phyloP scores from a whole-genome alignment of 2,888 invertebrate species.

The Cataglyphis livida region DNA sequence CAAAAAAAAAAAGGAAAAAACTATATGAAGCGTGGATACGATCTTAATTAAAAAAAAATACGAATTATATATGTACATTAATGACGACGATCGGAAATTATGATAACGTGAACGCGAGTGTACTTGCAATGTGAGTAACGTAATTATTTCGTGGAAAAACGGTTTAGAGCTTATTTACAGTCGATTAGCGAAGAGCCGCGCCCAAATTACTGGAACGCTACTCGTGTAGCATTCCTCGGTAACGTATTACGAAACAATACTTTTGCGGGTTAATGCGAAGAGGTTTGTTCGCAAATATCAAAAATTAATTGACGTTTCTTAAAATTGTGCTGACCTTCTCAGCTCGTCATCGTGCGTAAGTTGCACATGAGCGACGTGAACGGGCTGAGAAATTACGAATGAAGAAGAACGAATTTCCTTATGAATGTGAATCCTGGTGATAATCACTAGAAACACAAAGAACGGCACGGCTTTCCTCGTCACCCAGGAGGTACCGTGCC shows the following conservation, averaged over 20 bases:
- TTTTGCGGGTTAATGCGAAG: background rate
- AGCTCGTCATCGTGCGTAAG: constrained; percentile 13
- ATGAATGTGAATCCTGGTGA: constrained; percentile 45
- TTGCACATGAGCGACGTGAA: background rate
- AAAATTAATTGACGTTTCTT: constrained; percentile 9
- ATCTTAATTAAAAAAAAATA: constrained; percentile 36
- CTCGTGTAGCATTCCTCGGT: constrained; percentile 11
- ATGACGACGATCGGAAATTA: constrained; percentile 39
- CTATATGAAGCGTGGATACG: constrained; percentile 1
- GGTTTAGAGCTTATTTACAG: constrained; percentile 37
- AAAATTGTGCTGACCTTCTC: constrained; percentile 41
- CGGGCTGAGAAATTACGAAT: constrained; percentile 10
- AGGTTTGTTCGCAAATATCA: background rate
- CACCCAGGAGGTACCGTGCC: constrained; percentile 85
- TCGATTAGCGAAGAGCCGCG: constrained; percentile 48
- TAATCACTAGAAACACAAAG: constrained; percentile 55
- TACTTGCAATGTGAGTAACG: background rate
- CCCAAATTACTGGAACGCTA: constrained; percentile 42
- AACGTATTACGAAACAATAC: constrained; percentile 25
- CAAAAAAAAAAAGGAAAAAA: background rate
- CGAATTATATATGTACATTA: constrained; percentile 34
- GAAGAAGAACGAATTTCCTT: constrained; percentile 13
- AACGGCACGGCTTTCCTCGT: constrained; percentile 84
- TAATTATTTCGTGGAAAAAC: constrained; percentile 45
- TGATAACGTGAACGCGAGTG: constrained; percentile 30